Evolutionary conservation across 2,113 vertebrate species (phyloP).

Genomic region (Cyprinodon tularosa): DNA sequence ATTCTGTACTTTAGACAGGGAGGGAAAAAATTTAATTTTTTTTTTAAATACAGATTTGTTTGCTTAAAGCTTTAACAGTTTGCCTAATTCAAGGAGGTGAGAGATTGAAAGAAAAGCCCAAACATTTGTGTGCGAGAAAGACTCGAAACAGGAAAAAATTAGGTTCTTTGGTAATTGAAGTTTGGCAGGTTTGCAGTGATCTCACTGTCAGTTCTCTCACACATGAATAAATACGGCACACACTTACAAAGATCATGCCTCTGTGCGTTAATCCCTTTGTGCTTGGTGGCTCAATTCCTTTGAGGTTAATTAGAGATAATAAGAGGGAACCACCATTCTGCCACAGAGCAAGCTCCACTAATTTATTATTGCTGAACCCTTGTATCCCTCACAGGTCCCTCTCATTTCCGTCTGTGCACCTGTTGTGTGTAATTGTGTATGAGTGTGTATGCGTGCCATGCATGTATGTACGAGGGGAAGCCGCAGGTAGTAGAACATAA

Average conservation of each 20-base stretch:
- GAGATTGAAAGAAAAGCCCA: neutral
- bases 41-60: neutral
- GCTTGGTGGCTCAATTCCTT: constrained; percentile 62
- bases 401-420: constrained; percentile 7
- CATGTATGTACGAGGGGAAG: neutral
- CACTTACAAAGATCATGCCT: constrained; percentile 32
- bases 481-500: constrained; percentile 9
- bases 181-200: neutral
- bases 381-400: constrained; percentile 46
- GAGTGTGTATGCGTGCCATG: neutral
- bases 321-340: constrained; percentile 72
- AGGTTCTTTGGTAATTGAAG: constrained; percentile 3
- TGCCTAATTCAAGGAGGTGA: neutral
- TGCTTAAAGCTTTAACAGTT: neutral
- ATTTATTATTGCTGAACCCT: constrained; percentile 68
- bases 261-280: constrained; percentile 58
- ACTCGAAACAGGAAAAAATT: constrained; percentile 5
- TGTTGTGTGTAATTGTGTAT: constrained; percentile 20
- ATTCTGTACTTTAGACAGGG: neutral
- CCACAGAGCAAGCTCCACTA: constrained; percentile 59
- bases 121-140: constrained; percentile 1
- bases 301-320: constrained; percentile 82
- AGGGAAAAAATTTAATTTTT: neutral
- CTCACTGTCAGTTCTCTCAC: neutral
- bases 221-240: constrained; percentile 13